These are phyloP conservation scores for Sebastes jordani DNA, from an alignment of 2,797 vertebrate genomes.

Conservation along the genomic window DNA sequence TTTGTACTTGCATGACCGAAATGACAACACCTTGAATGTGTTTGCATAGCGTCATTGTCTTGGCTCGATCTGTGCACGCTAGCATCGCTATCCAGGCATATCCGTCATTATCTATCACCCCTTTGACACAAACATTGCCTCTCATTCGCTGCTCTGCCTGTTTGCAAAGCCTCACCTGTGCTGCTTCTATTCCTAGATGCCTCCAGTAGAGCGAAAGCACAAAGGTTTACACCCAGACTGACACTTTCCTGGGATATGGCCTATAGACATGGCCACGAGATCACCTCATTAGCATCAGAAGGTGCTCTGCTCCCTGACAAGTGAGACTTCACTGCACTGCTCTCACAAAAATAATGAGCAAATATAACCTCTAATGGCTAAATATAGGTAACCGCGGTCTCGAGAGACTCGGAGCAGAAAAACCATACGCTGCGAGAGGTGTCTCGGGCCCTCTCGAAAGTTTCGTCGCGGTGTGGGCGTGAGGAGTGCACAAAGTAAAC, in stretches of 20 bases:
- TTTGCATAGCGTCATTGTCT: not conserved
- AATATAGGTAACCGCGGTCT: conserved; percentile 64
- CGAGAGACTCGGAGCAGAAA: conserved; percentile 39
- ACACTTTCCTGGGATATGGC: conserved; percentile 60
- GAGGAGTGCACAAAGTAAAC: conserved; percentile 68
- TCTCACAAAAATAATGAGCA: conserved; percentile 73
- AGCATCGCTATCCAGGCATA: conserved; percentile 15
- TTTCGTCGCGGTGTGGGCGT: conserved; percentile 55
- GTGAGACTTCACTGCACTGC: conserved; percentile 55
- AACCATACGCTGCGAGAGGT: conserved; percentile 27
- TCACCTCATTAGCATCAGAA: conserved; percentile 78
- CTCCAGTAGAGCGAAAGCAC: conserved; percentile 42
- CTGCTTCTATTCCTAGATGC: conserved; percentile 67
- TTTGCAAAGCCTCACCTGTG: conserved; percentile 44
- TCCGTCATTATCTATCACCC: conserved; percentile 42
- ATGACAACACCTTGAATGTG: not conserved
- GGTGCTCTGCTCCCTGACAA: conserved; percentile 69
- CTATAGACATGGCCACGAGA: conserved; percentile 64
- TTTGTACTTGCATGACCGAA: not conserved
- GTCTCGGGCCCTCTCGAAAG: conserved; percentile 46
- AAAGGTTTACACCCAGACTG: conserved; percentile 58
- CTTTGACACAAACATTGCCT: conserved; percentile 33
- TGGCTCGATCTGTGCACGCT: not conserved
- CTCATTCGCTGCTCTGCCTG: conserved; percentile 21
- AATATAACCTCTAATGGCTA: conserved; percentile 71